Conservation (phyloP, 2,113 vertebrate species). For the Atherinomorus stipes region DNA sequence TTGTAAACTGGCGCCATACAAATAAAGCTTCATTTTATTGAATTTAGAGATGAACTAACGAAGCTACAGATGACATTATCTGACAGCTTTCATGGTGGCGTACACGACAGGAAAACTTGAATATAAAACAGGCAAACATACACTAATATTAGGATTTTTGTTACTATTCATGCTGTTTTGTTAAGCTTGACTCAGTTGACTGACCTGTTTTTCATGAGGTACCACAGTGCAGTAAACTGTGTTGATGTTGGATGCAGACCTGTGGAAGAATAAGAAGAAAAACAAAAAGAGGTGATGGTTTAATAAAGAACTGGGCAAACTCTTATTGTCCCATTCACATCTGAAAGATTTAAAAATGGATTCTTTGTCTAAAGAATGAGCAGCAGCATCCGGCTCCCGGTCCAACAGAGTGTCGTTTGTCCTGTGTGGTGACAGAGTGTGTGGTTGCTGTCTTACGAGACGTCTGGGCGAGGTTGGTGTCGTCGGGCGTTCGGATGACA, state of each 20-base stretch:
- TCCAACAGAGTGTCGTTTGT: slow-evolving; percentile 23
- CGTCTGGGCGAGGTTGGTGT: slow-evolving; percentile 37
- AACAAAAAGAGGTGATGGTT: neutral
- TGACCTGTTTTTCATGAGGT: slow-evolving; percentile 37
- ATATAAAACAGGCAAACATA: too few species aligned
- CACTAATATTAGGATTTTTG: neutral
- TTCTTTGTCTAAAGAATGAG: slow-evolving; percentile 27
- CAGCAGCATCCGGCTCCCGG: slow-evolving; percentile 7
- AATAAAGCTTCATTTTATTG: too few species aligned
- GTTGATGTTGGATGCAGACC: slow-evolving; percentile 23
- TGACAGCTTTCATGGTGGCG: too few species aligned
- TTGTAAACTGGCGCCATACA: too few species aligned
- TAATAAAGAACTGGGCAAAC: neutral
- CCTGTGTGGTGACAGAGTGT: neutral
- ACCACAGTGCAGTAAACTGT: slow-evolving; percentile 50
- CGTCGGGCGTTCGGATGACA: neutral
- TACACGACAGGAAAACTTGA: too few species aligned
- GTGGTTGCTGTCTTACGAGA: slow-evolving; percentile 52
- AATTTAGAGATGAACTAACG: too few species aligned
- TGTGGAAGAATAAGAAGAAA: slow-evolving; percentile 30
- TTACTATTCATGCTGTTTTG: neutral
- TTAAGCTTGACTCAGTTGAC: slow-evolving; percentile 35
- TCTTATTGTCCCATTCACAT: slow-evolving; percentile 5
- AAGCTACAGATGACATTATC: too few species aligned
- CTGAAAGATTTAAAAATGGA: slow-evolving; percentile 29